Evolutionary conservation across 2,797 vertebrate genomes (phyloP), one percentile per base, ranked within the genome.

Genomic region (Manis javanica): DNA sequence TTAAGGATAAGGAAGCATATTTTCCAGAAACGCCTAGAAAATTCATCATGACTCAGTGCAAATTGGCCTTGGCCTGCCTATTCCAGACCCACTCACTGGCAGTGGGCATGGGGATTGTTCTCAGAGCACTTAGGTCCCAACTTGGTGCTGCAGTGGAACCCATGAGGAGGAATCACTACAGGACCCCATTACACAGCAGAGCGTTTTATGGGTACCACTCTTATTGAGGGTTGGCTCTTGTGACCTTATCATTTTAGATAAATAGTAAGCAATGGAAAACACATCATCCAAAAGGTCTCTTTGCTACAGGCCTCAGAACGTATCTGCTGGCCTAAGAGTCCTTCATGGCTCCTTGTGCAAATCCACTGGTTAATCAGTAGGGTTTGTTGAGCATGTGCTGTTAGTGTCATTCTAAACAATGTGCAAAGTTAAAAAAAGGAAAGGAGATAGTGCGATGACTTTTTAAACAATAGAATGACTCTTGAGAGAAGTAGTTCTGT

Each of bases 1-100:
- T 89, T 75, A 94, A 90, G 39, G 39, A 15, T 61, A 82, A 95
- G 64, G 49, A 84, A 84, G 34, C 69, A 53, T 66, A 19, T 84
- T 87, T 89, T 42, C 71, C 57, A 74, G 15, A 74, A 84, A 34
- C 14, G 34, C 63, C 9, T 59, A 82, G 31, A 92, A 92, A 79
- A 87, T 42, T 68, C 13, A 77, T 81, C 42, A 15, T 51, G 68
- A 85, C 66, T 46, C 29, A 46, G 21, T 61, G 53, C 29, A 51
- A 72, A 57, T 0, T 72, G 31, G 39, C 53, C 12, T 31, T 39
- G n/a, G 31, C 29, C 24, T 57, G 64, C n/a, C 75, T 94, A 21
- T 6, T 5, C 16, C 29, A 78, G 69, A 34, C 61, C 37, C 53
- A 31, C 57, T 83, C 15, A n/a, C 16, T 72, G 34, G 39, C 31